Percentiles rank a stretch among this genome's conserved stretches.
These are phyloP conservation scores for Scaptomyza pallida DNA, from an alignment of 1,140 invertebrate genomes.

Conservation along the genomic window DNA sequence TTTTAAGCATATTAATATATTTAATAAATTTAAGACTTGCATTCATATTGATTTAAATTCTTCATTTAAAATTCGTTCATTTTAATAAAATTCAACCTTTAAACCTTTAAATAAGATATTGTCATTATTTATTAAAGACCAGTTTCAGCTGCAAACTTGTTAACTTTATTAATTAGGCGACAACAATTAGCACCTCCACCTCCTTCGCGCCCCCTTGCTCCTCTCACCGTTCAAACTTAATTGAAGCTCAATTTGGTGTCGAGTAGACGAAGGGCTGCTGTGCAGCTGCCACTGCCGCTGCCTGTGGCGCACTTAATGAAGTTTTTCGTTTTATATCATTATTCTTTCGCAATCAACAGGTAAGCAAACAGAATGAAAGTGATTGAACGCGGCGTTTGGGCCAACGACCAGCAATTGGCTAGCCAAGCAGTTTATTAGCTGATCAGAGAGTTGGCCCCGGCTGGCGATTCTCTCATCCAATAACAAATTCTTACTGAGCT, in stretches of 20 bases:
- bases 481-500: constrained; percentile 36
- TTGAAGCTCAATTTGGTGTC: constrained; percentile 7
- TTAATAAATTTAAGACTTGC: too few species aligned
- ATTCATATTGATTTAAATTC: too few species aligned
- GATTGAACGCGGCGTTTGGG: constrained; percentile 8
- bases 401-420: constrained; percentile 26
- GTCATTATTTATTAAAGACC: too few species aligned
- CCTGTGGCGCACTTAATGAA: constrained; percentile 24
- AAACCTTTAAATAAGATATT: too few species aligned
- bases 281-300: constrained; percentile 6
- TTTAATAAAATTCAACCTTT: too few species aligned
- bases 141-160: neutral
- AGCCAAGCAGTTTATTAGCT: constrained; percentile 25
- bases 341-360: constrained; percentile 5
- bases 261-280: constrained; percentile 24
- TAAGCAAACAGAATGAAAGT: constrained; percentile 36
- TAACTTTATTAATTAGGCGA: constrained; percentile 7
- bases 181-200: constrained; percentile 26
- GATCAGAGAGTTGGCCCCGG: constrained; percentile 1
- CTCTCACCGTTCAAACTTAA: constrained; percentile 1
- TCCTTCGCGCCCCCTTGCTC: too few species aligned
- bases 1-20: too few species aligned
- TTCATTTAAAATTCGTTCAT: too few species aligned
- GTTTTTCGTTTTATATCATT: neutral
- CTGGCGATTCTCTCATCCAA: constrained; percentile 27